These are phyloP conservation scores for Nyctereutes procyonoides DNA, from an alignment of 2,113 vertebrate genomes.

Conservation along the genomic window DNA sequence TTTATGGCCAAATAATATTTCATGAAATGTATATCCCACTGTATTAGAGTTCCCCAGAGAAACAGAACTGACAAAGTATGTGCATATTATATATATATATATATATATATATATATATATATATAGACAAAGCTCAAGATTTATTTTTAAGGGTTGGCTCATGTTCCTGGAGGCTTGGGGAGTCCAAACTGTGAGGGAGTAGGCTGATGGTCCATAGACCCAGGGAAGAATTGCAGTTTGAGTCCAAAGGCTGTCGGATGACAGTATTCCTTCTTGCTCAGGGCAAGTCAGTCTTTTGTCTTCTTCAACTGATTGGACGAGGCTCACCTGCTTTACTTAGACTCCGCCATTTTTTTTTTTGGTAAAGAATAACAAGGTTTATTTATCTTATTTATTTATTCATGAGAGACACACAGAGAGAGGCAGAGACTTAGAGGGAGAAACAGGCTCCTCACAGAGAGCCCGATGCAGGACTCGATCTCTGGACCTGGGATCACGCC, in stretches of 20 bases:
- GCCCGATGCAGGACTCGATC: too few species aligned
- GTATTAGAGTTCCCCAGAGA: background rate
- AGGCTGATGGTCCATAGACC: background rate
- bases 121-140: background rate
- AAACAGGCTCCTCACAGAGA: too few species aligned
- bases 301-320: background rate
- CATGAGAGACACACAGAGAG: background rate
- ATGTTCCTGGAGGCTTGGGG: background rate
- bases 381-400: background rate
- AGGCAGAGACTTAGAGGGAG: background rate
- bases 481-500: too few species aligned
- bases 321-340: background rate
- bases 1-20: conserved; percentile 9
- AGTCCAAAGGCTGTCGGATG: background rate
- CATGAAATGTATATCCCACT: background rate
- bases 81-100: background rate
- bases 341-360: background rate
- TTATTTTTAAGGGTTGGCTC: background rate
- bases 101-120: too few species aligned
- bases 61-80: background rate
- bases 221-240: background rate
- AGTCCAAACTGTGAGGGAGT: background rate
- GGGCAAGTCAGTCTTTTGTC: background rate
- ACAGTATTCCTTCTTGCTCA: background rate
- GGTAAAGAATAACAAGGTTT: background rate